These are phyloP conservation scores for Hepsetus odoe DNA, from an alignment of 2,113 vertebrate species.

Conservation along the genomic window DNA sequence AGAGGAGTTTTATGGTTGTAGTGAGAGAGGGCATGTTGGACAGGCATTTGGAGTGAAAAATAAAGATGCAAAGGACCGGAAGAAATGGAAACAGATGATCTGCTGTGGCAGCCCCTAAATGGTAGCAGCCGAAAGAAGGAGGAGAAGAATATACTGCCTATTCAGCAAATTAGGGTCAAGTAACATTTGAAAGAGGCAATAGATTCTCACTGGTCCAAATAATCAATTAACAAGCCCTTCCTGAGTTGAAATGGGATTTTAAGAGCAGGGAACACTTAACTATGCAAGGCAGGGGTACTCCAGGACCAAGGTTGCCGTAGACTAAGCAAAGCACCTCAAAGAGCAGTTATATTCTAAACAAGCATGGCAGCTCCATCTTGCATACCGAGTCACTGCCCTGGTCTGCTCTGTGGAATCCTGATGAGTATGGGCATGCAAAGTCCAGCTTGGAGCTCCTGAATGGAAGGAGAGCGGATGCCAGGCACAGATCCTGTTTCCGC, in stretches of 20 bases:
- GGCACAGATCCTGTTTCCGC: conserved; percentile 40
- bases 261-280: not conserved
- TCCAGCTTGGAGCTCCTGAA: conserved; percentile 23
- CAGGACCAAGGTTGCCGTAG: not conserved
- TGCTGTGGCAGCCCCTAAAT: too few species aligned
- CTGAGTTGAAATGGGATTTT: not conserved
- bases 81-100: too few species aligned
- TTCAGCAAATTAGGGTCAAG: too few species aligned
- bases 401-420: conserved; percentile 2
- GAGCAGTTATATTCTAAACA: conserved; percentile 8
- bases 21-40: too few species aligned
- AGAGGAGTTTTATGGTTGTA: too few species aligned
- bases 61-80: too few species aligned
- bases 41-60: too few species aligned
- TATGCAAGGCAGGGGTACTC: not conserved
- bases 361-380: conserved; percentile 2
- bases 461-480: conserved; percentile 25
- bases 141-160: too few species aligned
- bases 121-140: too few species aligned
- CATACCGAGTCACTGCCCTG: not conserved
- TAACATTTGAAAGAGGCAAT: not conserved
- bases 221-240: not conserved
- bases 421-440: not conserved
- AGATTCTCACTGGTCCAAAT: not conserved
- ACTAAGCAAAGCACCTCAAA: conserved; percentile 24